A percentile compares a stretch with the other conserved stretches of the same genome.
phyloP scores from a whole-genome alignment of 2,797 vertebrate genomes.

The Anolis apletophallus region DNA sequence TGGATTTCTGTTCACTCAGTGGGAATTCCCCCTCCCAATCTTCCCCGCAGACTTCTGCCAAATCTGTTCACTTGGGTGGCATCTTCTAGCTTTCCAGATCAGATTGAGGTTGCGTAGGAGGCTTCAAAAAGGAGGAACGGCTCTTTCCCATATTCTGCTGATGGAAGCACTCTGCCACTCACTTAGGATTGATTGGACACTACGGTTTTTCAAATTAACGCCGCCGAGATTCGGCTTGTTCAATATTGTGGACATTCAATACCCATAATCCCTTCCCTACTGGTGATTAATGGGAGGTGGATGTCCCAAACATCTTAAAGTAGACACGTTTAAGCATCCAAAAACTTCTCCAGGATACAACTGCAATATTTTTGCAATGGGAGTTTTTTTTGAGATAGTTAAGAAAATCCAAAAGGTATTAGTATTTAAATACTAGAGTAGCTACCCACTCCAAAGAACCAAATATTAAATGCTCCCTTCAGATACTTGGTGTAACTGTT shows the following conservation, averaged over 20 bases:
- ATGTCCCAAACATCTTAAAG: neutral
- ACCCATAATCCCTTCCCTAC: neutral
- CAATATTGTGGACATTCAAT: no score
- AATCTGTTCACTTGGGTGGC: neutral
- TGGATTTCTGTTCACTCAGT: neutral
- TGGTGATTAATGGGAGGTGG: neutral
- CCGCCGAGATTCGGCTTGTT: neutral
- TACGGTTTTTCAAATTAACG: neutral
- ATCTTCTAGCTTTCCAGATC: neutral
- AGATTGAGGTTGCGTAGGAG: neutral
- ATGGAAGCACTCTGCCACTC: neutral
- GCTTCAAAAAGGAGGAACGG: neutral
- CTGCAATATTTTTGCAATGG: slow-evolving; percentile 36
- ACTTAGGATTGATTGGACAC: neutral
- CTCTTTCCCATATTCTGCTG: neutral
- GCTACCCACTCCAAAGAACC: neutral
- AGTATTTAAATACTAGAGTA: neutral
- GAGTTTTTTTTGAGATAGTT: neutral
- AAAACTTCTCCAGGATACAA: neutral
- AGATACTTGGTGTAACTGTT: no score
- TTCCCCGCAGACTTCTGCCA: neutral
- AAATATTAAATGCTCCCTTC: neutral
- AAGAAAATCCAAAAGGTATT: neutral
- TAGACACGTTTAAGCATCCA: neutral
- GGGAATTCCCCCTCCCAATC: neutral